Percentiles rank a stretch among this genome's conserved stretches.
Conservation (phyloP, 2,888 invertebrate species). For the Villa cingulata region DNA sequence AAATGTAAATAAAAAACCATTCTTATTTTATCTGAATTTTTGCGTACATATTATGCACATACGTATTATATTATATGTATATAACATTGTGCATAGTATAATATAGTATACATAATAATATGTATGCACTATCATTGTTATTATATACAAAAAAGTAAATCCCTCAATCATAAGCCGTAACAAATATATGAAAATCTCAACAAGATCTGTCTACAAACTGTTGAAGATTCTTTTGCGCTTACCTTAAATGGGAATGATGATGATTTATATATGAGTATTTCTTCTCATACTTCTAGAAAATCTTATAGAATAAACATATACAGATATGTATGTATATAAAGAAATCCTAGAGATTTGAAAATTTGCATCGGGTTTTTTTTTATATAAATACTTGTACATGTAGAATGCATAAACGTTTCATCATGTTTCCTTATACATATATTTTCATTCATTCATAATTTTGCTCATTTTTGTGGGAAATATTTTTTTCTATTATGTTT, state of each 20-base stretch:
- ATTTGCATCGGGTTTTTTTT: background rate
- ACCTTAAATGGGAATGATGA: background rate
- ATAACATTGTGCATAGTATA: no score
- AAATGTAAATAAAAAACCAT: no score
- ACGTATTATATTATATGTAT: no score
- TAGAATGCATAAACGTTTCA: background rate
- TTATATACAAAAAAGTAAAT: background rate
- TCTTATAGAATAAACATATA: no score
- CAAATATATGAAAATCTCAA: background rate
- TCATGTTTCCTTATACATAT: background rate
- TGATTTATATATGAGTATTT: no score
- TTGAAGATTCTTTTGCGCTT: background rate
- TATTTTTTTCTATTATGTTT: background rate
- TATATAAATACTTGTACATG: no score
- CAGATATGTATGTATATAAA: background rate
- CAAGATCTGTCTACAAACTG: background rate
- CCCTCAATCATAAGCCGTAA: conserved; percentile 6
- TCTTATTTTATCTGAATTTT: no score
- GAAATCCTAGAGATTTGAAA: background rate
- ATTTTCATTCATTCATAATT: background rate
- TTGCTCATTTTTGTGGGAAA: background rate
- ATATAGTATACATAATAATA: no score
- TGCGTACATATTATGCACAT: no score
- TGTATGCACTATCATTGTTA: no score
- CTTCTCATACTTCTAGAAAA: no score